Conservation (phyloP, 2,113 vertebrate species). For the Tyto alba region DNA sequence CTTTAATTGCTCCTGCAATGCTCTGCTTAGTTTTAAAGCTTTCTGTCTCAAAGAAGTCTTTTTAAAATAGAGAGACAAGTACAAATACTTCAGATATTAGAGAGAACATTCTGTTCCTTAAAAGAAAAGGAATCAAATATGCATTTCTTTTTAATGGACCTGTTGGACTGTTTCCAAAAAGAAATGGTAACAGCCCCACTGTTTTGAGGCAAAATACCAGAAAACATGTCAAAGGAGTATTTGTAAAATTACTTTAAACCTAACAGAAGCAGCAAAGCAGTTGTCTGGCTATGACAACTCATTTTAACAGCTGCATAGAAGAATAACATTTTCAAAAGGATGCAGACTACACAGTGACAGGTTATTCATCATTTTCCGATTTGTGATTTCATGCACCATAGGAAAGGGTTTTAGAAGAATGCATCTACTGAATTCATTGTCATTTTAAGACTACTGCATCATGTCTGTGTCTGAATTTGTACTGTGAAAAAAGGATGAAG, state of each 20-base stretch:
- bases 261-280: not conserved
- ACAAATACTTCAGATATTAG: not conserved
- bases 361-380: not conserved
- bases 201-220: conserved; percentile 38
- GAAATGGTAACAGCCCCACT: not conserved
- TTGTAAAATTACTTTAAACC: not conserved
- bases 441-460: not conserved
- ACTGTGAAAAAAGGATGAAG: not conserved
- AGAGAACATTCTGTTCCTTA: not conserved
- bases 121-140: not conserved
- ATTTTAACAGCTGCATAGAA: not conserved
- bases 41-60: not conserved
- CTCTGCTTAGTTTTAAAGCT: not conserved
- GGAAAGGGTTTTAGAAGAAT: not conserved
- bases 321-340: not conserved
- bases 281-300: not conserved
- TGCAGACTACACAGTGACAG: not conserved
- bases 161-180: conserved; percentile 23
- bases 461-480: not conserved
- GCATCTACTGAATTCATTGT: not conserved
- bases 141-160: conserved; percentile 13
- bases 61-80: not conserved
- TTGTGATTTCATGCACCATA: not conserved
- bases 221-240: conserved; percentile 21
- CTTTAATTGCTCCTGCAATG: not conserved